Conservation (phyloP, 1,140 invertebrate species). For the Sesamia nonagrioides region DNA sequence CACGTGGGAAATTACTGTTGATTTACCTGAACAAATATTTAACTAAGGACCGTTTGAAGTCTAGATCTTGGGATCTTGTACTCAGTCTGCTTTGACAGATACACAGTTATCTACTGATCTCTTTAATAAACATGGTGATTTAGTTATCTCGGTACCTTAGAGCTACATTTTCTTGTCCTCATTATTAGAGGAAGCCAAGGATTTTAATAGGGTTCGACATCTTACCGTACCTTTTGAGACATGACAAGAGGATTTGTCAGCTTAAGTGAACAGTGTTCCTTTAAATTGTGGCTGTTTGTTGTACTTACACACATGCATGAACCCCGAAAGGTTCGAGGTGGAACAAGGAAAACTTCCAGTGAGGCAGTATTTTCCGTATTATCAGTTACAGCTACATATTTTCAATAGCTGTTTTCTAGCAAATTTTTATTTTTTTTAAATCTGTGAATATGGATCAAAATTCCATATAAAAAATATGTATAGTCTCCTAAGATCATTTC, state of each 20-base stretch:
- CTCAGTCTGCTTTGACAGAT: neutral
- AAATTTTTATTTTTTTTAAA: too few relatives aligned
- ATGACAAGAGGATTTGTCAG: slow-evolving; percentile 37
- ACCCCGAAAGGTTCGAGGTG: neutral
- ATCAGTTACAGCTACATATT: too few relatives aligned
- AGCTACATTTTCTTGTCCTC: slow-evolving; percentile 19
- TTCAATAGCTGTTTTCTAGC: too few relatives aligned
- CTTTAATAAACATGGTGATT: slow-evolving; percentile 19
- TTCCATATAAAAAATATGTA: too few relatives aligned
- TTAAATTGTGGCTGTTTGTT: slow-evolving; percentile 4
- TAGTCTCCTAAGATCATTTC: too few relatives aligned
- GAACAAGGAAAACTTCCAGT: too few relatives aligned
- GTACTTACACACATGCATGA: neutral
- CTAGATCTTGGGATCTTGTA: neutral
- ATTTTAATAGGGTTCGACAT: slow-evolving; percentile 35
- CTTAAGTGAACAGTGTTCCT: slow-evolving; percentile 24
- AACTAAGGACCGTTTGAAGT: neutral
- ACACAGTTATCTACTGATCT: neutral
- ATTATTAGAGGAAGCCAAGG: slow-evolving; percentile 30
- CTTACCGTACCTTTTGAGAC: slow-evolving; percentile 31
- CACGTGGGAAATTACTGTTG: neutral
- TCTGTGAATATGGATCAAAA: too few relatives aligned
- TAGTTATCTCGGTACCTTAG: slow-evolving; percentile 9
- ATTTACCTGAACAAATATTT: slow-evolving; percentile 8
- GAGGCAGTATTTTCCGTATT: too few relatives aligned